Conservation (phyloP, 2,797 vertebrate genomes). For the Jordanella pulchra region DNA sequence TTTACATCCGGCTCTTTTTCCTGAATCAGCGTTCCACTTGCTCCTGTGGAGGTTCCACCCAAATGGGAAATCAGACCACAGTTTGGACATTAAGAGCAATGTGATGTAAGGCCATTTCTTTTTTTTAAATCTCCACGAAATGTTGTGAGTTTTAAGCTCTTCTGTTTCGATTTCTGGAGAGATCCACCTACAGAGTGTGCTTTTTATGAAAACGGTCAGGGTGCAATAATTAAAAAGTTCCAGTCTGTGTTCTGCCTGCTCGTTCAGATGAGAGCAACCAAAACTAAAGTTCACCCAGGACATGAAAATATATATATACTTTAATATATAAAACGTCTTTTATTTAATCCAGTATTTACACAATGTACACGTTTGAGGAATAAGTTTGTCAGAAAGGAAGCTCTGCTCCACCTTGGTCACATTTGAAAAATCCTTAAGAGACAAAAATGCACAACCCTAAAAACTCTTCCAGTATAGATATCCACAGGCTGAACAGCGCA, state of each 20-base stretch:
- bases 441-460: conserved; percentile 39
- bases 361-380: conserved; percentile 87
- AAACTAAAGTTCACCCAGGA: conserved; percentile 82
- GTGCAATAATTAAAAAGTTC: conserved; percentile 59
- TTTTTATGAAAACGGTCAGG: conserved; percentile 68
- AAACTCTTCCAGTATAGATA: conserved; percentile 42
- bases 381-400: conserved; percentile 74
- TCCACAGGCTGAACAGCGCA: conserved; percentile 17
- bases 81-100: conserved; percentile 56
- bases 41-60: conserved; percentile 36
- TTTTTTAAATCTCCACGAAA: conserved; percentile 46
- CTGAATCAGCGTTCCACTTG: conserved; percentile 46
- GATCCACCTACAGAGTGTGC: conserved; percentile 65
- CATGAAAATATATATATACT: conserved; percentile 84
- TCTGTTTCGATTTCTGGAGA: conserved; percentile 52
- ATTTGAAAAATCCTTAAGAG: conserved; percentile 44
- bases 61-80: conserved; percentile 11
- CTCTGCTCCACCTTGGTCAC: conserved; percentile 72
- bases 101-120: conserved; percentile 64
- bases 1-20: conserved; percentile 76
- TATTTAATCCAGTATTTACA: conserved; percentile 92
- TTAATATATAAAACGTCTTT: conserved; percentile 83
- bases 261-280: conserved; percentile 76
- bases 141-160: conserved; percentile 41
- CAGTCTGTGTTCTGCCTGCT: conserved; percentile 66